Percentiles rank a stretch among this genome's conserved stretches.
These are phyloP conservation scores for Teleopsis dalmanni DNA, from an alignment of 1,140 invertebrate genomes.

Conservation along the genomic window DNA sequence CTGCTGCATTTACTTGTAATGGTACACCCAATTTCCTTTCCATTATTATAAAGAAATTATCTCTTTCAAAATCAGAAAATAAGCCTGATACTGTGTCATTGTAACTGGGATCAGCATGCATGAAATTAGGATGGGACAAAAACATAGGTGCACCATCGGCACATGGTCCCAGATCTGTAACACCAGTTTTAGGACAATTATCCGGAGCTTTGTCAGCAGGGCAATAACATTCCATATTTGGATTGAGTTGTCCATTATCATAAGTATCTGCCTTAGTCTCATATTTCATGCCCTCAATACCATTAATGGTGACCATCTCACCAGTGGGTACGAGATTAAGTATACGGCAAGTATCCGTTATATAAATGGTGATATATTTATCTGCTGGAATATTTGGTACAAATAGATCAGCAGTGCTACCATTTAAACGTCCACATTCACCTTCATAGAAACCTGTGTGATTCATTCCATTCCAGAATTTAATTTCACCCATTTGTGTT, in stretches of 20 bases:
- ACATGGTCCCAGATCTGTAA: constrained; percentile 59
- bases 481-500: constrained; percentile 55
- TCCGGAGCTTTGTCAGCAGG: constrained; percentile 27
- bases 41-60: constrained; percentile 61
- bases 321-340: constrained; percentile 44
- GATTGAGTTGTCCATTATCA: constrained; percentile 59
- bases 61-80: constrained; percentile 57
- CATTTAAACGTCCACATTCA: constrained; percentile 57
- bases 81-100: constrained; percentile 57
- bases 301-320: constrained; percentile 36
- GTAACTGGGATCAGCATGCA: constrained; percentile 65
- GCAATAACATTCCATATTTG: constrained; percentile 52
- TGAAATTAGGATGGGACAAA: constrained; percentile 79
- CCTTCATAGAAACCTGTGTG: constrained; percentile 51
- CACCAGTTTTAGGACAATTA: constrained; percentile 47
- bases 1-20: constrained; percentile 55
- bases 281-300: constrained; percentile 54
- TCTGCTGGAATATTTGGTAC: constrained; percentile 54
- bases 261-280: constrained; percentile 52
- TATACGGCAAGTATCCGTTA: constrained; percentile 61
- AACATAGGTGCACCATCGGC: constrained; percentile 68
- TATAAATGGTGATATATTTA: constrained; percentile 54
- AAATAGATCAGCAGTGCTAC: constrained; percentile 69
- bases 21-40: constrained; percentile 69
- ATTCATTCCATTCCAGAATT: constrained; percentile 58